Conservation (phyloP, 2,888 invertebrate species). For the Lissocephala sabroskyi region DNA sequence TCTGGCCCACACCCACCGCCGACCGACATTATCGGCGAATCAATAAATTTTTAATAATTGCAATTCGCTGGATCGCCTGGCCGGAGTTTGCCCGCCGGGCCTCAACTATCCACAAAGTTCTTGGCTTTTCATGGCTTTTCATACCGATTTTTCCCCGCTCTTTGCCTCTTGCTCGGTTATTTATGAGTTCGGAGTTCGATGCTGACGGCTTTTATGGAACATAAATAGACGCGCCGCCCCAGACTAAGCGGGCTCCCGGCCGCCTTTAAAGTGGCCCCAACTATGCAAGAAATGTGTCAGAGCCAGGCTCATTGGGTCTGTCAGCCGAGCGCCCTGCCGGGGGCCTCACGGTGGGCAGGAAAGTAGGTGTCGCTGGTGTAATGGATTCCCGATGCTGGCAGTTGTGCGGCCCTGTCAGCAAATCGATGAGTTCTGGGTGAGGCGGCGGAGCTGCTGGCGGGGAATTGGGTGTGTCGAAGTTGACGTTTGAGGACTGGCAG, state of each 20-base stretch:
- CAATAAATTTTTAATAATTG: conserved; percentile 65
- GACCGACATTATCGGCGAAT: conserved; percentile 42
- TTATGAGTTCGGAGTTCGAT: conserved; percentile 49
- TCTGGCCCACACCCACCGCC: not conserved
- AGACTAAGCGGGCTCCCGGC: not conserved
- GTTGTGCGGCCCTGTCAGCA: conserved; percentile 34
- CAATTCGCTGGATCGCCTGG: conserved; percentile 26
- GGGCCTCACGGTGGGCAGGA: no score
- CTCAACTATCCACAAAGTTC: conserved; percentile 50
- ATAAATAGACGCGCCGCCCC: conserved; percentile 26
- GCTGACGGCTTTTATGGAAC: conserved; percentile 26
- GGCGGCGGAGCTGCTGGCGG: no score
- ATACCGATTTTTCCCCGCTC: no score
- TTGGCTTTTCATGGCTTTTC: conserved; percentile 17
- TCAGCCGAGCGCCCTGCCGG: conserved; percentile 11
- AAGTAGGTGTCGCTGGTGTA: conserved; percentile 8
- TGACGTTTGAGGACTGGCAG: no score
- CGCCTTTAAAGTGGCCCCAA: no score
- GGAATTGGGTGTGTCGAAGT: no score
- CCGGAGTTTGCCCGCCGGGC: no score
- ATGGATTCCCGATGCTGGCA: conserved; percentile 26
- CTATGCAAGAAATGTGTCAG: not conserved
- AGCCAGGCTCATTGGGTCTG: conserved; percentile 3
- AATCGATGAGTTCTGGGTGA: conserved; percentile 48
- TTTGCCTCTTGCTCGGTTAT: conserved; percentile 15